Conservation (phyloP, 2,113 vertebrate species). For the Malaclemys terrapin region DNA sequence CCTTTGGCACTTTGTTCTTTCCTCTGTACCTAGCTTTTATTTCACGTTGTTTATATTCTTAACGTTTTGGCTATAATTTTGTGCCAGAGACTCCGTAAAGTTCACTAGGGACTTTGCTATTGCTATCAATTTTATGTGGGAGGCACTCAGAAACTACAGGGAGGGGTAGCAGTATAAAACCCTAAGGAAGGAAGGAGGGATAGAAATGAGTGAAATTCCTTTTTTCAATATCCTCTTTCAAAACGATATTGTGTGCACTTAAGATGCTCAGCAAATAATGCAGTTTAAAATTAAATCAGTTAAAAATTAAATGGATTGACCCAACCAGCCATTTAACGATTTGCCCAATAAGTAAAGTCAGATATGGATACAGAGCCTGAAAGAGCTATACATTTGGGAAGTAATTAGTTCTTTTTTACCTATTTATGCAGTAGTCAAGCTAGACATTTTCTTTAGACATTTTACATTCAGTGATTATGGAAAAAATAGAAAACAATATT, state of each 20-base stretch:
- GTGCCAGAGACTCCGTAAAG: constrained; percentile 26
- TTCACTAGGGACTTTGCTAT: background rate
- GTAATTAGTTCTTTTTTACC: background rate
- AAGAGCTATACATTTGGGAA: background rate
- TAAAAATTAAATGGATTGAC: constrained; percentile 62
- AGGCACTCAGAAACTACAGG: constrained; percentile 50
- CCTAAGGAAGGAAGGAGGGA: constrained; percentile 33
- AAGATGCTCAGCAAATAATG: constrained; percentile 1
- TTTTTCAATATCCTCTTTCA: constrained; percentile 45
- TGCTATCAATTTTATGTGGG: constrained; percentile 49
- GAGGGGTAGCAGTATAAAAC: constrained; percentile 23
- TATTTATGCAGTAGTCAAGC: background rate
- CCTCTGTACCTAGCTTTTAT: background rate
- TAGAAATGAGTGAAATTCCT: constrained; percentile 43
- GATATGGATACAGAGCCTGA: background rate
- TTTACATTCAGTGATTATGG: background rate
- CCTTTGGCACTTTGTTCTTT: background rate
- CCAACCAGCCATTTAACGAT: constrained; percentile 33
- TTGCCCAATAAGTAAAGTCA: constrained; percentile 29
- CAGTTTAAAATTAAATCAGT: constrained; percentile 61
- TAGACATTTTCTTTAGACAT: background rate
- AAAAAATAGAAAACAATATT: constrained; percentile 32
- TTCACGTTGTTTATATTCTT: constrained; percentile 6
- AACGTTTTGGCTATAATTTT: constrained; percentile 48
- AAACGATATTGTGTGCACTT: constrained; percentile 39